Evolutionary conservation across 2,888 invertebrate species (phyloP).

Genomic region (Sylvicola fuscatus): DNA sequence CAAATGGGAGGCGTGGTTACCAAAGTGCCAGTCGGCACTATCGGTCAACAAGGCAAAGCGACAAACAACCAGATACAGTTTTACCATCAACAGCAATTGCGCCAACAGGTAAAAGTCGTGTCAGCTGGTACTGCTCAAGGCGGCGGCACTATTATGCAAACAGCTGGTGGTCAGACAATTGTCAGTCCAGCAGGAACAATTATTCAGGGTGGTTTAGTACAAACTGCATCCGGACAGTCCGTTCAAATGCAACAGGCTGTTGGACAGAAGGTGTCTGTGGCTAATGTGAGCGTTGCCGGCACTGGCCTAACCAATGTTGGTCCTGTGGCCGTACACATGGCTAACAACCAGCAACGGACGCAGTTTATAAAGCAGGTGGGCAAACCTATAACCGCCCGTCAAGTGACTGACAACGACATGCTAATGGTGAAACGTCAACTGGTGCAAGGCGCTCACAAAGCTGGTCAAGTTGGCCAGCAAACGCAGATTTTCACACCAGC

Average conservation of each 20-base stretch:
- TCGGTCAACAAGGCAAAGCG: constrained; percentile 18
- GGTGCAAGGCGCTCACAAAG: constrained; percentile 10
- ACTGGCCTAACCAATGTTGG: constrained; percentile 12
- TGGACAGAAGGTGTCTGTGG: constrained; percentile 23
- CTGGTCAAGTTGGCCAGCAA: constrained; percentile 10
- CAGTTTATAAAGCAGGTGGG: constrained; percentile 23
- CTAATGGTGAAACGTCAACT: constrained; percentile 34
- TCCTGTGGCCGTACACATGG: constrained; percentile 28
- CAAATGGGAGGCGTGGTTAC: constrained; percentile 19
- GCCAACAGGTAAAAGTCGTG: constrained; percentile 19
- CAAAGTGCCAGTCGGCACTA: constrained; percentile 18
- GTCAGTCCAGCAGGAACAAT: constrained; percentile 21
- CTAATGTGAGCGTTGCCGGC: constrained; percentile 14
- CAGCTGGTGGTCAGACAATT: constrained; percentile 17
- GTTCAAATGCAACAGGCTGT: constrained; percentile 17
- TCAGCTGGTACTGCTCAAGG: constrained; percentile 11
- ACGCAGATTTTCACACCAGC: constrained; percentile 37
- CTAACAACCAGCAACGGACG: constrained; percentile 22
- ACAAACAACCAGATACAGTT: constrained; percentile 17
- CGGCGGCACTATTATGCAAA: constrained; percentile 18
- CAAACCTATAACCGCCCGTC: constrained; percentile 28
- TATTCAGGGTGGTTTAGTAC: constrained; percentile 21
- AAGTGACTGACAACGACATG: constrained; percentile 38
- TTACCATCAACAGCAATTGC: constrained; percentile 17
- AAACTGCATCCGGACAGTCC: constrained; percentile 13